Evolutionary conservation across 2,113 vertebrate species (phyloP).

Genomic region (Bubalus kerabau): DNA sequence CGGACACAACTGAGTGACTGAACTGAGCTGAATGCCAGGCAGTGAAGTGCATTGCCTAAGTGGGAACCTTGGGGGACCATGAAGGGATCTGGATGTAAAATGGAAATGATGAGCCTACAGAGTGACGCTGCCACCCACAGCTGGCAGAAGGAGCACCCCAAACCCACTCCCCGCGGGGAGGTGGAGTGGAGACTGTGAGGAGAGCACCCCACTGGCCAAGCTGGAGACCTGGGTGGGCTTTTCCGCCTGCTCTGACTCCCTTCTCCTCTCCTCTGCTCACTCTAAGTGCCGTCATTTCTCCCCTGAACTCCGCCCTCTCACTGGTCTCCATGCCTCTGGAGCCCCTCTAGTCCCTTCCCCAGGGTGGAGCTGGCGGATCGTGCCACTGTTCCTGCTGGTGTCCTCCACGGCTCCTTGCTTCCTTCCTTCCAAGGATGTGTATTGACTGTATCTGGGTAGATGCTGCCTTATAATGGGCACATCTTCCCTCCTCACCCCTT

Average conservation of each 20-base stretch:
- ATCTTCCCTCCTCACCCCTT: neutral
- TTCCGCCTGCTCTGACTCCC: neutral
- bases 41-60: neutral
- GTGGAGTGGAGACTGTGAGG: neutral
- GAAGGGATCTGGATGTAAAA: neutral
- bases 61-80: neutral
- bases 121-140: accelerated
- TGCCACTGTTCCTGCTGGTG: accelerated
- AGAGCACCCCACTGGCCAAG: neutral
- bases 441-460: accelerated
- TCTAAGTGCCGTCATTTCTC: neutral
- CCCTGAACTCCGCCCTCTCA: neutral
- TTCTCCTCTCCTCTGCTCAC: neutral
- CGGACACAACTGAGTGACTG: neutral
- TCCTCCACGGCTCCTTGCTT: accelerated
- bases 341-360: too few species aligned
- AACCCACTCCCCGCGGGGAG: neutral
- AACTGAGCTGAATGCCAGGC: neutral
- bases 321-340: too few species aligned
- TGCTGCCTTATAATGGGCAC: accelerated
- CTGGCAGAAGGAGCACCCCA: neutral
- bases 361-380: neutral
- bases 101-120: neutral
- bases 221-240: neutral
- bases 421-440: accelerated